Percentiles rank a stretch among this genome's conserved stretches.
phyloP scores from a whole-genome alignment of 2,888 invertebrate genomes.

The Graphium colonna region DNA sequence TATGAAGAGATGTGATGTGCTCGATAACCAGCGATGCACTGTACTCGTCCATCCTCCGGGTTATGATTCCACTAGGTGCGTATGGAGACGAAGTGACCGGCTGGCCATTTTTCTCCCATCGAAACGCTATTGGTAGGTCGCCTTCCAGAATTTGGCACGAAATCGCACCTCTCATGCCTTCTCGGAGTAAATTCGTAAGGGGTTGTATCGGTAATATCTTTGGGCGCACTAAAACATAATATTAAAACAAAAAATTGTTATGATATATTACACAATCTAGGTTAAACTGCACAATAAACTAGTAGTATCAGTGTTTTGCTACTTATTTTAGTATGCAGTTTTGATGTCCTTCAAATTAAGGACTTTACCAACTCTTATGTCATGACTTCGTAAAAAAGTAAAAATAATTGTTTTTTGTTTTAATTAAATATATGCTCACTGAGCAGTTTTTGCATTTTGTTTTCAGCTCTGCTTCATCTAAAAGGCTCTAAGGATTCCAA shows the following conservation, averaged over 20 bases:
- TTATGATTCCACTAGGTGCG: constrained; percentile 69
- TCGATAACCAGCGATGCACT: constrained; percentile 92
- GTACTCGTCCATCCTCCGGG: constrained; percentile 87
- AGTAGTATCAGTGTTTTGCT: no score
- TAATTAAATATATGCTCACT: background rate
- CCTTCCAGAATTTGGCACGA: constrained; percentile 95
- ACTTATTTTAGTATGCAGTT: no score
- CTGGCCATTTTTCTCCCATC: constrained; percentile 94
- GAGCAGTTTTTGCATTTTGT: constrained; percentile 15
- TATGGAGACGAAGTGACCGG: constrained; percentile 84
- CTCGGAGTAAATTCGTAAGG: constrained; percentile 88
- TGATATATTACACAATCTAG: no score
- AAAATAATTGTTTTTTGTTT: no score
- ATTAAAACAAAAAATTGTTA: background rate
- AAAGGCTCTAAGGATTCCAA: constrained; percentile 25
- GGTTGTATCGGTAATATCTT: constrained; percentile 92
- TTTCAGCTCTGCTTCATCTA: constrained; percentile 36
- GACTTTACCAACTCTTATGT: no score
- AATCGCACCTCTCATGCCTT: constrained; percentile 93
- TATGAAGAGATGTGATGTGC: constrained; percentile 90
- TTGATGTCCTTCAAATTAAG: no score
- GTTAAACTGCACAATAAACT: no score
- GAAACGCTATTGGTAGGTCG: constrained; percentile 93
- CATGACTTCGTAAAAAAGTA: no score
- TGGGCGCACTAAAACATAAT: constrained; percentile 83